Base-by-base conservation (phyloP, 53 echinoderm and acorn worm genomes). In the Patiria pectinifera region DNA sequence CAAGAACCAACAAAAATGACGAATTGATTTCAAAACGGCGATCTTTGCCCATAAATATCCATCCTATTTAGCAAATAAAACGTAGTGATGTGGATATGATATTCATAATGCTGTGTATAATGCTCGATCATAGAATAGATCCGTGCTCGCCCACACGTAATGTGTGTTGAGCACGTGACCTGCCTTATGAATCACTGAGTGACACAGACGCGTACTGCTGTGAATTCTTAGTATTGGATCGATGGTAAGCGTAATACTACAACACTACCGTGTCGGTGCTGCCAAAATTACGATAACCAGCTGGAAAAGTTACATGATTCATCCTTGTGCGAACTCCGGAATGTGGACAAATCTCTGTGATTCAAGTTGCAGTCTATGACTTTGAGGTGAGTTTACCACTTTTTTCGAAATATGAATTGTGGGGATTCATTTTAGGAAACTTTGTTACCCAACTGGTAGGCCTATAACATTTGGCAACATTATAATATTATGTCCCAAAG, bases 201-300 rank as follows among this genome's bases (percentile, higher is more conserved):
- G 79, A 78, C 46, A 46, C 45, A 78, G 46, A 11, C 13, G 79
- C 79, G 79, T 78, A 78, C 22, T 45, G 45, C 44, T 4, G 6
- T 24, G 45, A 47, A 78, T 78, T 78, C 79, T 78, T 78, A 44
- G 79, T 78, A 78, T 78, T 78, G 3, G 74, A 74, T 74, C 74
- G 74, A 6, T 21, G 53, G 74, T 74, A 9, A 74, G 23, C 19
- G 74, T 23, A 74, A 74, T 74, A 2, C 22, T 8, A 18, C 74
- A 24, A 23, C 74, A 10, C 25, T 3, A 6, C 9, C 74, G 13
- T 3, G 19, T 66, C 15, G 2, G 74, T 25, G 69, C 22, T 74
- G 22, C 4, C 22, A 10, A 10, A 9, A n/a, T 74, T 74, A 23
- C 22, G 22, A 74, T 22, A 9, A 74, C 10, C 74, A 23, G 4